phyloP scores from a whole-genome alignment of 2,113 vertebrate genomes.

The Gymnocephalus cernua region DNA sequence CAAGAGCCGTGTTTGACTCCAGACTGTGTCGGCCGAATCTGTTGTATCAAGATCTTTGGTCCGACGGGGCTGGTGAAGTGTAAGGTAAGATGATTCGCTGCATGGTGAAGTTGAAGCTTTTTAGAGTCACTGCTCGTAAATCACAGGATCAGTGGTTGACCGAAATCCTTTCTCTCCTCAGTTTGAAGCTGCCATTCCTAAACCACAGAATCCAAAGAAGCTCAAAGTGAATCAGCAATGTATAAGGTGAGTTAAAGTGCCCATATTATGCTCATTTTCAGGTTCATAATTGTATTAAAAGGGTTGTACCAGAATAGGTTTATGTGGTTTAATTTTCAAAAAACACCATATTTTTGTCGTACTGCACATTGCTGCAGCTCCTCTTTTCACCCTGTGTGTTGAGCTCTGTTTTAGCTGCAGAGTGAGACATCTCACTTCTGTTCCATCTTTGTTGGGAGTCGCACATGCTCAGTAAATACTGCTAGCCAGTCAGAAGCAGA shows the following conservation, averaged over 20 bases:
- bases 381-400: no score
- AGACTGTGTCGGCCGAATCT: constrained; percentile 91
- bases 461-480: no score
- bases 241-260: constrained; percentile 89
- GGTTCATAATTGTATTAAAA: no score
- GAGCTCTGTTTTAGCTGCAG: no score
- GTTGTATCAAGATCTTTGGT: constrained; percentile 89
- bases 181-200: constrained; percentile 90
- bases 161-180: constrained; percentile 71
- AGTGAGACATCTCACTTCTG: no score
- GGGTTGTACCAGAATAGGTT: no score
- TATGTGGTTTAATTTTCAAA: no score
- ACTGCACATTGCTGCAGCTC: no score
- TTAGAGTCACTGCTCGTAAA: neutral
- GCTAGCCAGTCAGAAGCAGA: no score
- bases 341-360: no score
- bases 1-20: constrained; percentile 92
- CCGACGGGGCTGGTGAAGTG: constrained; percentile 91
- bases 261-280: no score
- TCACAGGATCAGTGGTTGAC: neutral
- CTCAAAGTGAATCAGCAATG: constrained; percentile 88
- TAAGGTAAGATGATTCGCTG: constrained; percentile 85
- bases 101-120: neutral
- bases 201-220: constrained; percentile 80
- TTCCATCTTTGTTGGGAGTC: no score